These are phyloP conservation scores for Eugnorisma glareosa DNA, from an alignment of 2,888 invertebrate genomes.

Conservation along the genomic window DNA sequence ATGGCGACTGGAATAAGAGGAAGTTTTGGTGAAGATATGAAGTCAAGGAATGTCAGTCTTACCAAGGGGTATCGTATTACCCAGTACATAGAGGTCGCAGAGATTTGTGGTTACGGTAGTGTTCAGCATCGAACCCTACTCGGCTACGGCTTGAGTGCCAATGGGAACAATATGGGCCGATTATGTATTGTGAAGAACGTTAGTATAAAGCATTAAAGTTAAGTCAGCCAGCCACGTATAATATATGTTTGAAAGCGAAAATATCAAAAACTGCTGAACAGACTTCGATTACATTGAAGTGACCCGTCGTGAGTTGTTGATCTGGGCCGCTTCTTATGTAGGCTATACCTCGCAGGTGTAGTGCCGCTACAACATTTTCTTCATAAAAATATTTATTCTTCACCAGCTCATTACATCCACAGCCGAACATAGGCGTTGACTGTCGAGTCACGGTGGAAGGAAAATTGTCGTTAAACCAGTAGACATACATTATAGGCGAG, in stretches of 20 bases:
- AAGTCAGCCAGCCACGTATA: neutral
- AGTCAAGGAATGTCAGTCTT: neutral
- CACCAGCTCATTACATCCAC: neutral
- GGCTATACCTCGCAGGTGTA: no score
- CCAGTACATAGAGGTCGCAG: neutral
- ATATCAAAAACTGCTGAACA: neutral
- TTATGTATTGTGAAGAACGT: conserved; percentile 2
- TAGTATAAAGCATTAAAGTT: neutral
- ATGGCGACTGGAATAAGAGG: conserved; percentile 94
- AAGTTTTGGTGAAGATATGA: neutral
- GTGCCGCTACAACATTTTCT: no score
- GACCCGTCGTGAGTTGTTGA: no score
- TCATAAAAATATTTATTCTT: no score
- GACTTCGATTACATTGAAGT: no score
- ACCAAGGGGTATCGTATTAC: neutral
- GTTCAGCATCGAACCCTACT: neutral
- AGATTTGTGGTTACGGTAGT: neutral
- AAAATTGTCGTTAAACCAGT: neutral
- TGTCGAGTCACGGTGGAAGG: neutral
- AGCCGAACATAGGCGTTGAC: neutral
- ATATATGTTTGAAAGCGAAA: neutral
- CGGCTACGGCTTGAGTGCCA: neutral
- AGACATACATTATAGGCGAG: neutral
- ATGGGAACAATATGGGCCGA: neutral
- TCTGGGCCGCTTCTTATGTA: no score